These are phyloP conservation scores for Peromyscus californicus DNA, from an alignment of 2,113 vertebrate species.

Conservation along the genomic window DNA sequence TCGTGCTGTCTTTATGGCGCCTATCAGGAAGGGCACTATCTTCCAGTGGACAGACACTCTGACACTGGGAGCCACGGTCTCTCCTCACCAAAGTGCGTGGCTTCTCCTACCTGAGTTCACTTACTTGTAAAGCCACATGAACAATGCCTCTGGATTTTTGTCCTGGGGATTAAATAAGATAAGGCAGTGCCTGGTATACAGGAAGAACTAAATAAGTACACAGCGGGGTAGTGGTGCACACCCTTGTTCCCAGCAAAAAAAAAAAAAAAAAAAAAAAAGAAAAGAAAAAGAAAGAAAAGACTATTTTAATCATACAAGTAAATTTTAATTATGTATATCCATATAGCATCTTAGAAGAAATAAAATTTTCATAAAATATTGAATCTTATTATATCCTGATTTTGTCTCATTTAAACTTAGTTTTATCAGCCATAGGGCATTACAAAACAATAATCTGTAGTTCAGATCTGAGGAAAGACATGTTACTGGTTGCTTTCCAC, in stretches of 20 bases:
- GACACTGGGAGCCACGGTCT: neutral
- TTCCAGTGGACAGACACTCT: slow-evolving; percentile 25
- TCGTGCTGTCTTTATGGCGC: neutral
- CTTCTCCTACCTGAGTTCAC: neutral
- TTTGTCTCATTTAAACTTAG: slow-evolving; percentile 49
- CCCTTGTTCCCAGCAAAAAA: neutral
- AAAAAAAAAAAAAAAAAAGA: neutral
- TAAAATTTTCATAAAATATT: slow-evolving; percentile 13
- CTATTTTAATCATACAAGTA: neutral
- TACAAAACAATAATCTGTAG: slow-evolving; percentile 31
- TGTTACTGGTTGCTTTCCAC: slow-evolving; percentile 45
- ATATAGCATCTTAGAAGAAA: slow-evolving; percentile 16
- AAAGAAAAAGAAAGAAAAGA: neutral
- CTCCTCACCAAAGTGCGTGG: neutral
- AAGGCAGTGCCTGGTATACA: neutral
- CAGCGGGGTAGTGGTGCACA: neutral
- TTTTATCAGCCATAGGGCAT: slow-evolving; percentile 43
- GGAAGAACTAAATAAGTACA: neutral
- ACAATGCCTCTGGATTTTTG: neutral
- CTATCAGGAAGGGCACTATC: neutral
- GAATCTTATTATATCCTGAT: slow-evolving; percentile 15
- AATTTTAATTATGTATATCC: slow-evolving; percentile 22
- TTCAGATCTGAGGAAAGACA: slow-evolving; percentile 42
- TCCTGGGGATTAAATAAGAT: neutral
- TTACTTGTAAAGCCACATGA: slow-evolving; percentile 6